Evolutionary conservation across 2,888 invertebrate species (phyloP).

Genomic region (Ecliptopera silaceata): DNA sequence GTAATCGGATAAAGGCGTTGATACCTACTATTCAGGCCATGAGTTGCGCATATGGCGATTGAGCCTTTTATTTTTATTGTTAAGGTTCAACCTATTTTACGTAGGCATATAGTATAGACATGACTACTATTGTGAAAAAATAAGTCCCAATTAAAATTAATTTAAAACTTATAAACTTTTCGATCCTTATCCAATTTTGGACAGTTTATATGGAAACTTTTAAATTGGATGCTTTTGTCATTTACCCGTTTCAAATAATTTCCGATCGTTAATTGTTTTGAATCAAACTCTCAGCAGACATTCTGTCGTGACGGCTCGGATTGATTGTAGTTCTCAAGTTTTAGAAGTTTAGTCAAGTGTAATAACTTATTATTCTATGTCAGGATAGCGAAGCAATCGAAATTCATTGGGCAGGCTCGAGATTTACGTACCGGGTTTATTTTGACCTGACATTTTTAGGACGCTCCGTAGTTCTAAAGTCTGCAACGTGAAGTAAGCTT

Average conservation of each 20-base stretch:
- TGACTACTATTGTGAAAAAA: background rate
- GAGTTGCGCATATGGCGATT: too few relatives aligned
- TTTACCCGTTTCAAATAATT: conserved; percentile 16
- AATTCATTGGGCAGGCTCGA: background rate
- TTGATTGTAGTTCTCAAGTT: conserved; percentile 14
- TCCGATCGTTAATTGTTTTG: conserved; percentile 20
- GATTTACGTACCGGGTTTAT: background rate
- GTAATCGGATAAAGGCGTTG: too few relatives aligned
- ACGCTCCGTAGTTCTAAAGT: too few relatives aligned
- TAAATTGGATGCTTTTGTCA: conserved; percentile 22
- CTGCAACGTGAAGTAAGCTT: too few relatives aligned
- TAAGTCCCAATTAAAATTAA: conserved; percentile 1
- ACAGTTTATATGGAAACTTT: conserved; percentile 21
- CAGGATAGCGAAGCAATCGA: background rate
- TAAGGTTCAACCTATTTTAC: too few relatives aligned
- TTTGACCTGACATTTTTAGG: too few relatives aligned
- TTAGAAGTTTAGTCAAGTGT: conserved; percentile 14
- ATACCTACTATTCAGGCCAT: too few relatives aligned
- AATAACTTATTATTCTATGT: conserved; percentile 2
- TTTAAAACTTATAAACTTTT: conserved; percentile 16
- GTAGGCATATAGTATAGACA: too few relatives aligned
- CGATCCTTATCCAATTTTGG: conserved; percentile 12
- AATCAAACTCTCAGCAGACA: conserved; percentile 15
- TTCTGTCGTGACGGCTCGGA: conserved; percentile 20
- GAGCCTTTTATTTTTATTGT: too few relatives aligned